Base-by-base conservation (phyloP, 2,888 invertebrate genomes). In the Branchellion lobata region DNA sequence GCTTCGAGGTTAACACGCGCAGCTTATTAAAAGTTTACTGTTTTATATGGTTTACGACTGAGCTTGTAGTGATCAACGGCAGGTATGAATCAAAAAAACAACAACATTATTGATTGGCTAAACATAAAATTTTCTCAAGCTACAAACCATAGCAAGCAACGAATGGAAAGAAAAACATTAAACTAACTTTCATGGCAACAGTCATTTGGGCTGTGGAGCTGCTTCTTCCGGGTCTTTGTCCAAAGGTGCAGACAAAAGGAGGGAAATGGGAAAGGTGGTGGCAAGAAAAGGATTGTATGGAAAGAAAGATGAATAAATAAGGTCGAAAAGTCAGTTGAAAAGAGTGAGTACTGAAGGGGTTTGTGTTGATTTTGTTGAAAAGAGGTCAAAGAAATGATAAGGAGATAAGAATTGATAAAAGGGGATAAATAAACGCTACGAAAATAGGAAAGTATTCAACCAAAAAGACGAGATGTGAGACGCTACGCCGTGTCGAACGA, bases 181-280 rank as follows among this genome's bases (percentile, higher is more conserved):
- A 57, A 57, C 61, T 57, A 57, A 57, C 61, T 57, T 57, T 57
- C 61, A 57, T 57, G 24, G 61, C 61, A 24, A 57, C 61, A 57
- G 61, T 57, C 61, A 57, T 57, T n/a, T 18, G 61, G 24, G 61
- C 21, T 5, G n/a, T 18, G 21, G 61, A 57, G 11, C 24, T 57
- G 8, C 61, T 57, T 57, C 21, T 57, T 18, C n/a, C 21, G 5
- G 61, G 61, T n/a, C 5, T 18, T 57, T 24, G 24, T 18, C 24
- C n/a, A n/a, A 24, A 57, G 61, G n/a, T 57, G 11, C 61, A 57
- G 61, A 24, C 61, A 57, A 57, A 57, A 18, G 5, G 21, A 57
- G 40, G 5, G 40, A 14, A 40, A 14, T 40, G 40, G 5, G 40
- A 40, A 40, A 40, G 14, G 3, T 57, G 21, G 14, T 57, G 21